A percentile compares a stretch with the other conserved stretches of the same genome.
These are phyloP conservation scores for Cygnus buccinator DNA, from an alignment of 2,113 vertebrate genomes.

Conservation along the genomic window DNA sequence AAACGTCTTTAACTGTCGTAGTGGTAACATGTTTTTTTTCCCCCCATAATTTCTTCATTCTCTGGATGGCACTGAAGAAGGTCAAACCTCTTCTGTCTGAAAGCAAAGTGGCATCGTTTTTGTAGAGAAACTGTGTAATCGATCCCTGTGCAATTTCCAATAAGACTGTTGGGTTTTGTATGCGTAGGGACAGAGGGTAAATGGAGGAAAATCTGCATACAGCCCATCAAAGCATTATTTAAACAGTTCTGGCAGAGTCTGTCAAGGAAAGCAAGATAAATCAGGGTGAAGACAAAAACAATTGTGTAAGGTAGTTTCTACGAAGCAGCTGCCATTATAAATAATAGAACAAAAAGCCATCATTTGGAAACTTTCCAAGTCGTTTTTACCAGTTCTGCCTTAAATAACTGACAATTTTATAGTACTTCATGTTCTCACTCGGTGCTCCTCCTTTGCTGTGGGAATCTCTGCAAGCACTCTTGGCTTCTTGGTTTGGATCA, in stretches of 20 bases:
- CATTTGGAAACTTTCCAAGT: slow-evolving; percentile 45
- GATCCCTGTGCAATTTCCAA: background rate
- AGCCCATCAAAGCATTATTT: slow-evolving; percentile 40
- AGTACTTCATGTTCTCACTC: slow-evolving; percentile 31
- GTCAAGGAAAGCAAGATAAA: slow-evolving; percentile 40
- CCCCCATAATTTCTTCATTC: background rate
- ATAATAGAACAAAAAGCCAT: slow-evolving; percentile 50
- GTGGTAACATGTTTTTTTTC: background rate
- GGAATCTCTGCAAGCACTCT: slow-evolving; percentile 10
- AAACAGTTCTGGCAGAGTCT: slow-evolving; percentile 47
- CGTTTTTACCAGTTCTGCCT: slow-evolving; percentile 46
- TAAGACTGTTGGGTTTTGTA: background rate
- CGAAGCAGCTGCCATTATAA: slow-evolving; percentile 49
- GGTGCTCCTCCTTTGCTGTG: background rate
- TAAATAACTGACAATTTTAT: slow-evolving; percentile 45
- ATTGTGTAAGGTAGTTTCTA: slow-evolving; percentile 51
- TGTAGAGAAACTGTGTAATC: background rate
- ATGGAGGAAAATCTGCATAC: slow-evolving; percentile 18
- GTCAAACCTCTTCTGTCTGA: background rate
- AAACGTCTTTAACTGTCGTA: background rate
- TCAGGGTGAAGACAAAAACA: slow-evolving; percentile 23
- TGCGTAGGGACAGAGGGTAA: background rate
- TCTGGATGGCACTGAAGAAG: background rate
- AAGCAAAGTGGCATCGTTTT: background rate
- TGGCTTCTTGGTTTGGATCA: slow-evolving; percentile 20